Base-by-base conservation (phyloP, 30 jellyfish, hydroid and myxozoan species). In the Chrysaora quinquecirrha region DNA sequence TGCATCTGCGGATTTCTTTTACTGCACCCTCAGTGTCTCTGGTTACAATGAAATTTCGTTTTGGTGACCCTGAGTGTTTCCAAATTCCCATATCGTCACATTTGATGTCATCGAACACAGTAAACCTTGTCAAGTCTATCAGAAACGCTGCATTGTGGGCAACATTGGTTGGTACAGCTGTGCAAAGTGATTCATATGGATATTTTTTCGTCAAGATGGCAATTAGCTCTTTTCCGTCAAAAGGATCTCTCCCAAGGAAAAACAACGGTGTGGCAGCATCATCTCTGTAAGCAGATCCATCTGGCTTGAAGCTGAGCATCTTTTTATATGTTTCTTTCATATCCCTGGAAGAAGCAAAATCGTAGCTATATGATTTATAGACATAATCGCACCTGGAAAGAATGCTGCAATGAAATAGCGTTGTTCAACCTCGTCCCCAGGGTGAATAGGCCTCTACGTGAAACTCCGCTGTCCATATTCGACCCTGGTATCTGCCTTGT, bases 1-100 rank as follows among this genome's bases (percentile, higher is more conserved):
- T 43, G 58, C 58, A 43, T 43, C 58, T 43, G 58, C 58, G 58
- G 58, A 43, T 43, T 43, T 43, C 58, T 43, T 43, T 43, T 43
- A 43, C 58, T 43, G 16, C 58, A 43, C 58, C 58, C 58, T 43
- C 58, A 16, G 9, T 16, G 16, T 43, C 16, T 43, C 58, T 43
- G 58, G 58, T 43, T 43, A 43, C 58, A 43, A 43, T 43, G 58
- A 43, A 43, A 16, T 43, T 43, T 43, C 58, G 58, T 43, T 43
- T 64, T 64, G 77, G 77, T 24, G 77, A 64, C 23, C 77, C 77
- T 11, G 48, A 11, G 50, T 64, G 77, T 30, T 64, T 64, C 77
- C 77, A 64, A 18, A 30, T 64, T 12, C 77, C 77, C 77, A 64
- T 64, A 18, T 64, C 77, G 30, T 64, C 77, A 30, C 77, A 64